These are phyloP conservation scores for Morpho achilles DNA, from an alignment of 2,888 invertebrate genomes.

Conservation along the genomic window DNA sequence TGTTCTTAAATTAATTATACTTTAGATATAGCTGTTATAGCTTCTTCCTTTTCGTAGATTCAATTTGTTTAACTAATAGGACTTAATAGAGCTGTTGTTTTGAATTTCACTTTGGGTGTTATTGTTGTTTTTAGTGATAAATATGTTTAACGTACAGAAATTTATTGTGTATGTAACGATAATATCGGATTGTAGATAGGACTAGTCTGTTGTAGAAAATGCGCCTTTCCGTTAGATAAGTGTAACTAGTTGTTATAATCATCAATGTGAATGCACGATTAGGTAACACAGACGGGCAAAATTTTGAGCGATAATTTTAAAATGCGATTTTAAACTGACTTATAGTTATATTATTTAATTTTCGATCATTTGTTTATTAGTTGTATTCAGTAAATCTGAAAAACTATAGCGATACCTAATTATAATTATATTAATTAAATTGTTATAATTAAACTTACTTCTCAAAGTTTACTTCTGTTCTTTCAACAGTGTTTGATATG, in stretches of 20 bases:
- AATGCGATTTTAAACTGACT: too few species aligned
- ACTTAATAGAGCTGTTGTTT: slow-evolving; percentile 1
- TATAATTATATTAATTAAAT: too few species aligned
- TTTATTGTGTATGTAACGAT: slow-evolving; percentile 17
- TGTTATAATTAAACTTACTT: too few species aligned
- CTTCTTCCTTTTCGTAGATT: slow-evolving; percentile 5
- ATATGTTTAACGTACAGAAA: slow-evolving; percentile 36
- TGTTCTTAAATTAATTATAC: slow-evolving; percentile 19
- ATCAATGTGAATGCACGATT: slow-evolving; percentile 65
- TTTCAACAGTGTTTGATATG: too few species aligned
- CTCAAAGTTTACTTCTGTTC: too few species aligned
- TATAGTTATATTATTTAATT: too few species aligned
- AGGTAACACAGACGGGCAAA: slow-evolving; percentile 32
- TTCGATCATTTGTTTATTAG: too few species aligned
- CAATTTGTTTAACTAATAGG: slow-evolving; percentile 5
- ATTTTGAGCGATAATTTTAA: slow-evolving; percentile 18
- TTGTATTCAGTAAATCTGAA: too few species aligned
- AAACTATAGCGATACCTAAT: too few species aligned
- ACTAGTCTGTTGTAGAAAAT: slow-evolving; percentile 46
- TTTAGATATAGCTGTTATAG: slow-evolving; percentile 9
- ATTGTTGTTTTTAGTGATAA: slow-evolving; percentile 1
- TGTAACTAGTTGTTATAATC: slow-evolving; percentile 51
- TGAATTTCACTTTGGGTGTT: slow-evolving; percentile 8
- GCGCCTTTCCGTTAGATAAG: slow-evolving; percentile 63
- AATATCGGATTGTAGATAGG: slow-evolving; percentile 29